Base-by-base conservation (phyloP, 1,140 invertebrate genomes). In the Drosophila chauvacae region DNA sequence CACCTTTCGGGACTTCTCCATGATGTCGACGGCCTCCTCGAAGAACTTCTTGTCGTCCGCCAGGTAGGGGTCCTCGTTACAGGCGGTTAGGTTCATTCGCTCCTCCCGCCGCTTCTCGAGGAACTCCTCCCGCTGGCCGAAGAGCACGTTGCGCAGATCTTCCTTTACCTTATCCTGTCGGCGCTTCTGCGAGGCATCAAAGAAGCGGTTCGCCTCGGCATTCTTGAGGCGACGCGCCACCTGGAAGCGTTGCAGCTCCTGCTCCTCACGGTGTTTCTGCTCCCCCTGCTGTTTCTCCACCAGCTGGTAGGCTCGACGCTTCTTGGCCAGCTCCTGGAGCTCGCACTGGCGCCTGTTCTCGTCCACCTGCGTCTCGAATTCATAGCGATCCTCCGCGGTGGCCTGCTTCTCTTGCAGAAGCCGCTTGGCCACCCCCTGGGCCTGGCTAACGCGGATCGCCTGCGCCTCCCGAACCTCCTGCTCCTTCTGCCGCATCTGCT, bases 11-110 rank as follows among this genome's bases (percentile, higher is more conserved):
- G 78, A 81, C 3, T 76, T 28, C 45, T 90, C 37, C 70, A 90
- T 76, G 0, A 70, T 16, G 0, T 68, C 16, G 1, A 72, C 62
- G 3, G 86, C 81, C 41, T 69, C 56, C 16, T 76, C 63, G 20
- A 59, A 90, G 45, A 85, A 90, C 16, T 41, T 45, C n/a, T 76
- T 74, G 53, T 90, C 85, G 6, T 90, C 81, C 14, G 39, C 41
- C 11, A 90, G 26, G 45, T 85, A 45, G 0, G 74, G 78, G 70
- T 90, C 85, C 2, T 90, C 78, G 4, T 39, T 45, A 47, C 85
- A 90, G 35, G 66, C 61, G 2, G 70, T 16, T 0, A 76, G 48
- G 9, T 73, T 72, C 78, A 90, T 80, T 9, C 70, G 33, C 28
- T 90, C 86, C 4, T 23, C 30, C 5, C 58, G 51, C 0, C 64